Evolutionary conservation across 2,113 vertebrate genomes (phyloP).

Genomic region (Platichthys stellatus): DNA sequence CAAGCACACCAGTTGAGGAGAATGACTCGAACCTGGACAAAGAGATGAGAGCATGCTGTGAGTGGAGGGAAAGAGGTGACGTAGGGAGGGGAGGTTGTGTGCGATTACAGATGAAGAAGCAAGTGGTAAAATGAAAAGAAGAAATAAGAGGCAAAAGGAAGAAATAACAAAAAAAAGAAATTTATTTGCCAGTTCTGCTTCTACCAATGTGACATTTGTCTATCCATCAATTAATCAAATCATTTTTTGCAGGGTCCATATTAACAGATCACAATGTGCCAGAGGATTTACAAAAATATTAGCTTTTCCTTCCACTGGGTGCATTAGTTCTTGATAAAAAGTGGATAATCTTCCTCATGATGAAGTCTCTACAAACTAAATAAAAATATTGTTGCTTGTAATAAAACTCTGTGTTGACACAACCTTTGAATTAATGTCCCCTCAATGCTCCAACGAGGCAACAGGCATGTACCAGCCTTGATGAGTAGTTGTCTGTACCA

Average conservation of each 20-base stretch:
- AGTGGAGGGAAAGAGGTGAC: not conserved
- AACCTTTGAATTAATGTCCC: not conserved
- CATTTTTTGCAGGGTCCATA: no score
- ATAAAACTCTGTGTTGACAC: not conserved
- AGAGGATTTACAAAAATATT: not conserved
- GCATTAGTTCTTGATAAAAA: not conserved
- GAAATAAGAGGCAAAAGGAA: no score
- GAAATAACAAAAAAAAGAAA: no score
- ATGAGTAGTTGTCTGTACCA: no score
- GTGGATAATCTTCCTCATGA: not conserved
- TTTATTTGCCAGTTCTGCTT: no score
- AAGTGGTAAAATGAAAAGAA: no score
- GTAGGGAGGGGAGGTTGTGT: no score
- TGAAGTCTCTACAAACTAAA: not conserved
- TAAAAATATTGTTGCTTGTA: no score
- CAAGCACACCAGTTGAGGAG: slow-evolving; percentile 92
- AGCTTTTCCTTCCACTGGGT: not conserved
- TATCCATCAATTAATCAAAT: not conserved
- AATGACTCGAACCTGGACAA: slow-evolving; percentile 81
- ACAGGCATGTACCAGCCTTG: no score
- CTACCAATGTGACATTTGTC: no score
- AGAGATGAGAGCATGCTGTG: not conserved
- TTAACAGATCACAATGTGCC: not conserved
- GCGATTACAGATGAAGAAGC: no score
- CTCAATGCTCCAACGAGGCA: no score